phyloP scores from a whole-genome alignment of 2,797 vertebrate genomes.

The Acomys russatus region DNA sequence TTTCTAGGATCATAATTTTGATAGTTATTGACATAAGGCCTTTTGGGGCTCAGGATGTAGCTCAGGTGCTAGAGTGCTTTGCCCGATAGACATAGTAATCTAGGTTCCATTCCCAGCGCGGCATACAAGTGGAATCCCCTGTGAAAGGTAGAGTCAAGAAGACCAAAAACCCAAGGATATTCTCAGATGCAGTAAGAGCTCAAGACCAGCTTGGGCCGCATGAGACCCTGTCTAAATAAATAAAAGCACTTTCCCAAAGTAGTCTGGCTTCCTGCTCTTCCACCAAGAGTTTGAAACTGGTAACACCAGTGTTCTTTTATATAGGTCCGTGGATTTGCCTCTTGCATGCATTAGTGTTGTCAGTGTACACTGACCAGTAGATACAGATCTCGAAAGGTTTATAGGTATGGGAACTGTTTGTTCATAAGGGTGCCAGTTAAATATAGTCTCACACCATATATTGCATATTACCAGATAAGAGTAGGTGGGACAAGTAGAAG shows the following conservation, averaged over 20 bases:
- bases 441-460: background rate
- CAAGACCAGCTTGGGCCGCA: background rate
- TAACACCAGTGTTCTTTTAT: conserved; percentile 7
- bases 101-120: background rate
- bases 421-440: conserved; percentile 49
- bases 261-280: conserved; percentile 22
- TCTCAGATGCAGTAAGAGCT: background rate
- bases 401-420: conserved; percentile 15
- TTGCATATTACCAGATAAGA: conserved; percentile 16
- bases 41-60: background rate
- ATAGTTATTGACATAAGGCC: conserved; percentile 24
- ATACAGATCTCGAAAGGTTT: background rate
- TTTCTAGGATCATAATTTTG: conserved; percentile 12
- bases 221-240: background rate
- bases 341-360: background rate
- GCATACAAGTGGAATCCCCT: background rate
- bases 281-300: background rate
- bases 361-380: background rate
- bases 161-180: background rate
- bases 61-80: background rate
- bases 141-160: background rate
- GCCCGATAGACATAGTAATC: background rate
- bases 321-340: background rate
- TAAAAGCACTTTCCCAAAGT: conserved; percentile 5
- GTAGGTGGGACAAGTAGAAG: background rate